Evolutionary conservation across 2,888 invertebrate genomes (phyloP).

Genomic region (Hetaerina titia): DNA sequence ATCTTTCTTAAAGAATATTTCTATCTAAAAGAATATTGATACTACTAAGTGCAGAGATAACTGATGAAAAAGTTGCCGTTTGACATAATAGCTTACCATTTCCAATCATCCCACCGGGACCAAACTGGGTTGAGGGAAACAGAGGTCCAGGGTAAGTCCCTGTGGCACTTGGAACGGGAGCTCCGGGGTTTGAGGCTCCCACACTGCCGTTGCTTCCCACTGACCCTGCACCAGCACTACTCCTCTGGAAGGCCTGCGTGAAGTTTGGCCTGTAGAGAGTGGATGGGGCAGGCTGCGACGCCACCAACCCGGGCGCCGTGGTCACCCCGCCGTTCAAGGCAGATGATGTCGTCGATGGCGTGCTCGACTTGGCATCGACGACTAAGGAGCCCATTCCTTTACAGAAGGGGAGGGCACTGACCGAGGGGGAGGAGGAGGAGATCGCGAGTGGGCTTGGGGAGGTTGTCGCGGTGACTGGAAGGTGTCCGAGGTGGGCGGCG

Average conservation of each 20-base stretch:
- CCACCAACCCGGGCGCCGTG: slow-evolving; percentile 70
- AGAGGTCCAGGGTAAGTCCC: slow-evolving; percentile 70
- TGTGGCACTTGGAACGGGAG: slow-evolving; percentile 51
- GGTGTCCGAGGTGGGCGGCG: slow-evolving; percentile 67
- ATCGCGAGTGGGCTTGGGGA: slow-evolving; percentile 67
- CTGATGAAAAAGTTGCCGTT: not conserved
- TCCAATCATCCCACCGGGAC: slow-evolving; percentile 74
- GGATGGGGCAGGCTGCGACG: slow-evolving; percentile 79
- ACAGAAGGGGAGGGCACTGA: slow-evolving; percentile 74
- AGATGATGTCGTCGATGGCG: slow-evolving; percentile 64
- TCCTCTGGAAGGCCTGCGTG: slow-evolving; percentile 85
- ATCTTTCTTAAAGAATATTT: too few relatives aligned
- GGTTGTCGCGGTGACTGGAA: slow-evolving; percentile 72
- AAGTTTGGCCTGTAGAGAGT: slow-evolving; percentile 87
- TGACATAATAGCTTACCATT: slow-evolving; percentile 75
- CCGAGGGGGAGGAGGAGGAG: slow-evolving; percentile 72
- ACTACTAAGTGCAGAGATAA: not conserved
- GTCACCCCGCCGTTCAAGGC: slow-evolving; percentile 75
- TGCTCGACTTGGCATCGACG: slow-evolving; percentile 52
- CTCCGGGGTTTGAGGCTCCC: slow-evolving; percentile 38
- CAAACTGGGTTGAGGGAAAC: slow-evolving; percentile 77
- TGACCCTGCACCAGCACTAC: slow-evolving; percentile 75
- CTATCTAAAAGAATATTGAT: too few relatives aligned
- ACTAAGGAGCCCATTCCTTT: slow-evolving; percentile 75
- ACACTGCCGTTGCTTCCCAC: slow-evolving; percentile 58